phyloP scores from a whole-genome alignment of 2,113 vertebrate genomes.

The Mesocricetus auratus region DNA sequence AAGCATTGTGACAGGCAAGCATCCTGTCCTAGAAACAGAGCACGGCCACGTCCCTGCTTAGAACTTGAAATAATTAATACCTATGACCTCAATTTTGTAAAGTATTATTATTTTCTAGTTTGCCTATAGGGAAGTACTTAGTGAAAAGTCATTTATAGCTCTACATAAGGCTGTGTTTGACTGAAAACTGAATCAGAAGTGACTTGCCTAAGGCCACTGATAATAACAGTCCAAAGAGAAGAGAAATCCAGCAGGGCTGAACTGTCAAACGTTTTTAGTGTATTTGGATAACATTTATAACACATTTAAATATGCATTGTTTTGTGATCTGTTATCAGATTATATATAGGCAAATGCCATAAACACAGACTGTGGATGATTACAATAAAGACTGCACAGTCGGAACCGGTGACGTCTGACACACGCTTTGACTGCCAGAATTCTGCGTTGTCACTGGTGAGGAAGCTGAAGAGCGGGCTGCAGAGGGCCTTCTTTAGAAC shows the following conservation, averaged over 20 bases:
- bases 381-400: too few species aligned
- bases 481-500: neutral
- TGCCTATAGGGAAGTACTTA: slow-evolving; percentile 56
- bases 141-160: slow-evolving; percentile 56
- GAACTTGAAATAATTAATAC: slow-evolving; percentile 74
- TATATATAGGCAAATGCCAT: neutral
- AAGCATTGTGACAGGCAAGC: slow-evolving; percentile 13
- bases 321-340: slow-evolving; percentile 32
- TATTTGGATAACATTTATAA: slow-evolving; percentile 52
- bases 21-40: slow-evolving; percentile 50
- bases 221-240: slow-evolving; percentile 33
- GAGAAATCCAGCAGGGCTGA: neutral
- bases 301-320: slow-evolving; percentile 8
- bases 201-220: slow-evolving; percentile 17
- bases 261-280: neutral
- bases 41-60: neutral
- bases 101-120: slow-evolving; percentile 66
- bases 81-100: slow-evolving; percentile 63
- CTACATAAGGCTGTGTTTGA: neutral
- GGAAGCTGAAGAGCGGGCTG: neutral
- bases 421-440: neutral
- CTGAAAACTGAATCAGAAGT: slow-evolving; percentile 55
- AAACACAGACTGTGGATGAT: neutral
- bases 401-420: neutral
- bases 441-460: neutral